Evolutionary conservation across 1,140 invertebrate species (phyloP).

Genomic region (Heliconius nattereri): DNA sequence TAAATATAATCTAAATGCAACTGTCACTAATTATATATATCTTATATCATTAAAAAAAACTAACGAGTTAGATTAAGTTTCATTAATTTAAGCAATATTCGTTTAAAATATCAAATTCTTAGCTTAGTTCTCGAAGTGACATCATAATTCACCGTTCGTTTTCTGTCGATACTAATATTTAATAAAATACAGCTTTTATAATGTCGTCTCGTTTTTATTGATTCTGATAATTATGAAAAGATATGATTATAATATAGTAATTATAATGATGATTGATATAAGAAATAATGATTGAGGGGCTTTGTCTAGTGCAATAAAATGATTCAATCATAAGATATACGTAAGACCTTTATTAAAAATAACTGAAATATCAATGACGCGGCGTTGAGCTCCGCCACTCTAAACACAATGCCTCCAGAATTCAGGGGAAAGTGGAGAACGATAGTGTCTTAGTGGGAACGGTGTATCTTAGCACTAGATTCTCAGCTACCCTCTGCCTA

Average conservation of each 20-base stretch:
- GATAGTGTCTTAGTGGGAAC: too few relatives aligned
- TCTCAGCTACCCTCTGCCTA: too few relatives aligned
- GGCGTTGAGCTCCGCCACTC: too few relatives aligned
- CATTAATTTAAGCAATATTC: neutral
- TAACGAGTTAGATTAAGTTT: slow-evolving; percentile 10
- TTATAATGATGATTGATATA: neutral
- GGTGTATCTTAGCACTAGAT: too few relatives aligned
- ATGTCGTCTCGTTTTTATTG: neutral
- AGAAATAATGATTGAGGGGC: too few relatives aligned
- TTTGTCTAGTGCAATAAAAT: too few relatives aligned
- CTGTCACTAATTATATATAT: neutral
- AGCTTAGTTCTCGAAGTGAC: neutral
- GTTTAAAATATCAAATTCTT: neutral
- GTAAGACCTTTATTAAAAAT: too few relatives aligned
- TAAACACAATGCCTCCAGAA: too few relatives aligned
- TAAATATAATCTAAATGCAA: neutral
- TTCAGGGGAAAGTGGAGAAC: too few relatives aligned
- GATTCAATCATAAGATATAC: too few relatives aligned
- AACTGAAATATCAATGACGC: too few relatives aligned
- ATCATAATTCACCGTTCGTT: slow-evolving; percentile 11
- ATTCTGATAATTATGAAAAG: neutral
- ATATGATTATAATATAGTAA: neutral
- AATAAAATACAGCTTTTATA: neutral
- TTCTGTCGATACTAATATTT: neutral
- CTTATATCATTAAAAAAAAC: neutral